phyloP scores from a whole-genome alignment of 1,140 invertebrate species.

The Doryteuthis pealeii region DNA sequence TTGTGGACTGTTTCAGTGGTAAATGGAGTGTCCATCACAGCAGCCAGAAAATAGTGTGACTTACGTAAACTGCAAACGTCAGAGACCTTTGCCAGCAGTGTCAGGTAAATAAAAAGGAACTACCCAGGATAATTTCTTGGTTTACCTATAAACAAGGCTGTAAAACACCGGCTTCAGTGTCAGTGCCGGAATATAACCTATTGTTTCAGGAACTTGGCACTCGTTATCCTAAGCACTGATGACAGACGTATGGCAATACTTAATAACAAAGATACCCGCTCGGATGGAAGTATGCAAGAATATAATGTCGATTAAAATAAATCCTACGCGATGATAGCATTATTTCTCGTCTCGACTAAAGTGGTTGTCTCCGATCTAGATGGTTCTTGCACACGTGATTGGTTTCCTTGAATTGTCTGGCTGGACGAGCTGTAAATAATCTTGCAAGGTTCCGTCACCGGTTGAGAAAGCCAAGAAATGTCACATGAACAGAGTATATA shows the following conservation, averaged over 20 bases:
- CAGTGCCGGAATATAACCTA: too few relatives aligned
- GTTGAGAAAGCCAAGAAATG: background rate
- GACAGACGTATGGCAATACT: background rate
- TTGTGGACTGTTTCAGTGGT: conserved; percentile 27
- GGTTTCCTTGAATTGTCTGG: conserved; percentile 30
- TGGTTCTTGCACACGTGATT: conserved; percentile 40
- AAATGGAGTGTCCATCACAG: conserved; percentile 28
- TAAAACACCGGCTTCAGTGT: conserved; percentile 30
- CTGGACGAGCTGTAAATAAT: background rate
- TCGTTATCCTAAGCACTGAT: conserved; percentile 26
- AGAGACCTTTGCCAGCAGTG: conserved; percentile 3
- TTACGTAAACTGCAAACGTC: background rate
- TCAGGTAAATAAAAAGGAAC: conserved; percentile 2
- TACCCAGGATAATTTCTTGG: conserved; percentile 3
- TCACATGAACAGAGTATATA: background rate
- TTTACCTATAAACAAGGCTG: conserved; percentile 35
- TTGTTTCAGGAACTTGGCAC: conserved; percentile 32
- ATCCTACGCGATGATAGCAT: background rate
- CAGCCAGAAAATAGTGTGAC: conserved; percentile 29
- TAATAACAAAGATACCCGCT: conserved; percentile 14
- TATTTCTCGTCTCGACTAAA: conserved; percentile 30
- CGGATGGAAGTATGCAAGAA: background rate
- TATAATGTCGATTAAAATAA: background rate
- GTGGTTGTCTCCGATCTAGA: conserved; percentile 29
- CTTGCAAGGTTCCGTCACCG: background rate